Evolutionary conservation across 2,113 vertebrate genomes (phyloP).

Genomic region (Pseudonaja textilis): DNA sequence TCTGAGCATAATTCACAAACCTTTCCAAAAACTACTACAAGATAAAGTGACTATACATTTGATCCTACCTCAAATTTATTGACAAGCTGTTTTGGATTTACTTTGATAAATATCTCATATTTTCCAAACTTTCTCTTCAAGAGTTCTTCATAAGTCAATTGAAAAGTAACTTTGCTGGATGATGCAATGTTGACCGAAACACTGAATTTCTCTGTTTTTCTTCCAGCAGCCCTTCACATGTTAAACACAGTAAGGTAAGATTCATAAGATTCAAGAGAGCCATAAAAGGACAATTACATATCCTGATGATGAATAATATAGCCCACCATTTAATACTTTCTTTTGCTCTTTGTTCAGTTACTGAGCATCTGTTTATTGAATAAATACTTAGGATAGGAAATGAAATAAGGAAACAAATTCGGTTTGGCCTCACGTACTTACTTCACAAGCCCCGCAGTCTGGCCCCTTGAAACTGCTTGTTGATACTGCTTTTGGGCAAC

Average conservation of each 20-base stretch:
- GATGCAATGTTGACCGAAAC: conserved; percentile 84
- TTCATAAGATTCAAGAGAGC: neutral
- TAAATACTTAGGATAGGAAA: neutral
- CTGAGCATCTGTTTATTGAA: neutral
- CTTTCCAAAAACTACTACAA: neutral
- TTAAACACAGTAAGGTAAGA: neutral
- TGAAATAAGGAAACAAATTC: neutral
- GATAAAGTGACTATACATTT: neutral
- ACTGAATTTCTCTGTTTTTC: conserved; percentile 89
- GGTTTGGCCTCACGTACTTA: neutral
- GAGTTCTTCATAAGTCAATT: conserved; percentile 89
- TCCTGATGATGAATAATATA: too few relatives aligned
- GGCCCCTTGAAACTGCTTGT: conserved; percentile 82
- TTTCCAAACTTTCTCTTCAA: conserved; percentile 82
- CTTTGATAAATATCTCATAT: conserved; percentile 87
- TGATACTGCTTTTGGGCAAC: conserved; percentile 84
- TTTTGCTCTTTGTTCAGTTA: neutral
- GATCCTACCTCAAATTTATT: conserved; percentile 82
- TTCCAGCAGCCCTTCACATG: conserved; percentile 81
- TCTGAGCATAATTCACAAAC: neutral
- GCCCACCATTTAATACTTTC: too few relatives aligned
- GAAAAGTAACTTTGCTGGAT: conserved; percentile 87
- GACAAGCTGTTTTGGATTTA: conserved; percentile 86
- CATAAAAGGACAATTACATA: too few relatives aligned
- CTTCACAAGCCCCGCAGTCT: conserved; percentile 74